These are phyloP conservation scores for Cinclus mexicanus DNA, from an alignment of 2,113 vertebrate genomes.

Conservation along the genomic window DNA sequence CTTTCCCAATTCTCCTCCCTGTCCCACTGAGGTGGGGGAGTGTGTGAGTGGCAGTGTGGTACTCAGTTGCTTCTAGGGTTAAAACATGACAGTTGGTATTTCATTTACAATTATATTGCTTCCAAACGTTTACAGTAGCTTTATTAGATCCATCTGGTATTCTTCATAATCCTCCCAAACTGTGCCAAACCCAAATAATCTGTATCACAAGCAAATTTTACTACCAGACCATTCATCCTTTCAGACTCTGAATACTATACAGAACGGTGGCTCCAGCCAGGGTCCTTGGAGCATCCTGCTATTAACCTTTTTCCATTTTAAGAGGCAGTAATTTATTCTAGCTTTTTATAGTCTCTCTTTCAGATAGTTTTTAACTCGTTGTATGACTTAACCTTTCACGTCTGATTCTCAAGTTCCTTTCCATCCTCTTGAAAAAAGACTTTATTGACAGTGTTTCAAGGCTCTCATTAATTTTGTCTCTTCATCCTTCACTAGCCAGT, in stretches of 20 bases:
- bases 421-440: background rate
- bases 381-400: background rate
- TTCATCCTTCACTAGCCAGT: background rate
- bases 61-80: background rate
- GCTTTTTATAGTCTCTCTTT: background rate
- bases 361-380: constrained; percentile 41
- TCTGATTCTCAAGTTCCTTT: constrained; percentile 9
- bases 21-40: background rate
- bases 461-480: background rate
- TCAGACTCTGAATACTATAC: background rate
- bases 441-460: background rate
- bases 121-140: constrained; percentile 22
- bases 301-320: constrained; percentile 47
- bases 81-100: background rate
- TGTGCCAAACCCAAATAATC: constrained; percentile 29
- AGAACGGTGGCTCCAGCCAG: constrained; percentile 2
- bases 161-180: constrained; percentile 1
- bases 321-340: constrained; percentile 38
- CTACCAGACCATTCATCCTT: background rate
- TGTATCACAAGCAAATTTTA: background rate
- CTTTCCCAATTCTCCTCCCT: background rate
- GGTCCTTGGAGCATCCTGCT: background rate
- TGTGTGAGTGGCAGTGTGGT: background rate
- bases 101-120: background rate
- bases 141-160: constrained; percentile 48